phyloP scores from a whole-genome alignment of 2,888 invertebrate species.

The Leptopterna dolabrata region DNA sequence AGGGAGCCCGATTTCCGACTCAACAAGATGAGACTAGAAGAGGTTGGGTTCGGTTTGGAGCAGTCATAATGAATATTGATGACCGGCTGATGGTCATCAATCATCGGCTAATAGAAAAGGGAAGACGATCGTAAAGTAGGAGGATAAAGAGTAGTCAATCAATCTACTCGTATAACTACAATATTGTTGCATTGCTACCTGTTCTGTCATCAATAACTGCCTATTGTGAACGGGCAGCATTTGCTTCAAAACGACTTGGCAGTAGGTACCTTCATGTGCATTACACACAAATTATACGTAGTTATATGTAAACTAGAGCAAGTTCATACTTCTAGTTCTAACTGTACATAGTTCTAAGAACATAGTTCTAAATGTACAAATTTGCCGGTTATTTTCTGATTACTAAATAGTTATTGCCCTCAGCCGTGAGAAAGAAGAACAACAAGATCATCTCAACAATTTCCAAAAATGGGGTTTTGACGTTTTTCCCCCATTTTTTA shows the following conservation, averaged over 20 bases:
- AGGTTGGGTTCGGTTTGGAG: constrained; percentile 14
- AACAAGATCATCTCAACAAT: too few relatives aligned
- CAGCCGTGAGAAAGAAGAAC: too few relatives aligned
- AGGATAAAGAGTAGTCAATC: constrained; percentile 29
- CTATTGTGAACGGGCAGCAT: constrained; percentile 14
- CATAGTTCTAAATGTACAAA: too few relatives aligned
- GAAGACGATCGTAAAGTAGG: constrained; percentile 23
- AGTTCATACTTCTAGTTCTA: too few relatives aligned
- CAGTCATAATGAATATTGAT: constrained; percentile 50
- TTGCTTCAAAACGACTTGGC: neutral
- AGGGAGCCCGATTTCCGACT: constrained; percentile 38
- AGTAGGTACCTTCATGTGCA: neutral
- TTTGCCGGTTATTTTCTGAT: too few relatives aligned
- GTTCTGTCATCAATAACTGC: constrained; percentile 42
- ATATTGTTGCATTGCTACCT: constrained; percentile 44
- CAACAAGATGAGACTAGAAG: neutral
- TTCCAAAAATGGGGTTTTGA: too few relatives aligned
- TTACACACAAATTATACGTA: neutral
- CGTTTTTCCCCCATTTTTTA: too few relatives aligned
- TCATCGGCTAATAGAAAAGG: constrained; percentile 46
- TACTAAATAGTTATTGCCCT: too few relatives aligned
- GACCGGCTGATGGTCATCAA: constrained; percentile 41
- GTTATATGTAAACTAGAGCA: too few relatives aligned
- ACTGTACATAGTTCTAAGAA: too few relatives aligned
- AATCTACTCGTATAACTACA: constrained; percentile 18